phyloP scores from a whole-genome alignment of 2,888 invertebrate species.

The Thymelicus acteon region DNA sequence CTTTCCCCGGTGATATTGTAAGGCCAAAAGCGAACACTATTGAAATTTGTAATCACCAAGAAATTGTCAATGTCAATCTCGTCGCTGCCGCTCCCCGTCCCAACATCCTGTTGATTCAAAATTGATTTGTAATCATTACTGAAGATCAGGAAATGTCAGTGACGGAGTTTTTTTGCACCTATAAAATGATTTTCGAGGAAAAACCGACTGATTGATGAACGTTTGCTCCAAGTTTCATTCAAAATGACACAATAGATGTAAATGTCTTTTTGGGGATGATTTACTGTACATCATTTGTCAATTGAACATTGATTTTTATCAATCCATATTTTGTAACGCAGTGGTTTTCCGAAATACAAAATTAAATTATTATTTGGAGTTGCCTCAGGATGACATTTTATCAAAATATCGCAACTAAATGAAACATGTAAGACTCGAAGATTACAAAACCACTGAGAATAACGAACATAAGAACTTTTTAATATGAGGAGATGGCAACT shows the following conservation, averaged over 20 bases:
- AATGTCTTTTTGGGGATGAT: slow-evolving; percentile 5
- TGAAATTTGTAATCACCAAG: slow-evolving; percentile 71
- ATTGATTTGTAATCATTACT: slow-evolving; percentile 28
- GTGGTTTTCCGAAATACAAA: too few species aligned
- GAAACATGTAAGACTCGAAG: too few species aligned
- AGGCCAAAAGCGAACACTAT: slow-evolving; percentile 40
- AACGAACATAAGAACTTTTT: too few species aligned
- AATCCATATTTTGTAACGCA: not conserved
- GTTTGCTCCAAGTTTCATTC: slow-evolving; percentile 14
- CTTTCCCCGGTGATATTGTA: slow-evolving; percentile 16
- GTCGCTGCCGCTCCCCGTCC: slow-evolving; percentile 76
- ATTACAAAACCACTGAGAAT: too few species aligned
- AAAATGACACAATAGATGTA: slow-evolving; percentile 16
- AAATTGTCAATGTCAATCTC: slow-evolving; percentile 83
- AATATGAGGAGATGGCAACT: too few species aligned
- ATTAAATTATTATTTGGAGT: too few species aligned
- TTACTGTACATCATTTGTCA: slow-evolving; percentile 3
- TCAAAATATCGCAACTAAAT: too few species aligned
- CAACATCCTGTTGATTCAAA: slow-evolving; percentile 72
- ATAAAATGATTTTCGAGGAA: slow-evolving; percentile 19
- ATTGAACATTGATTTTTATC: not conserved
- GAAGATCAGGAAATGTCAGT: slow-evolving; percentile 15
- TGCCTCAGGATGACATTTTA: too few species aligned
- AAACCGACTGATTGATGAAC: slow-evolving; percentile 24
- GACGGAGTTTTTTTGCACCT: slow-evolving; percentile 10